phyloP scores from a whole-genome alignment of 2,113 vertebrate species.

The Gobiocypris rarus region DNA sequence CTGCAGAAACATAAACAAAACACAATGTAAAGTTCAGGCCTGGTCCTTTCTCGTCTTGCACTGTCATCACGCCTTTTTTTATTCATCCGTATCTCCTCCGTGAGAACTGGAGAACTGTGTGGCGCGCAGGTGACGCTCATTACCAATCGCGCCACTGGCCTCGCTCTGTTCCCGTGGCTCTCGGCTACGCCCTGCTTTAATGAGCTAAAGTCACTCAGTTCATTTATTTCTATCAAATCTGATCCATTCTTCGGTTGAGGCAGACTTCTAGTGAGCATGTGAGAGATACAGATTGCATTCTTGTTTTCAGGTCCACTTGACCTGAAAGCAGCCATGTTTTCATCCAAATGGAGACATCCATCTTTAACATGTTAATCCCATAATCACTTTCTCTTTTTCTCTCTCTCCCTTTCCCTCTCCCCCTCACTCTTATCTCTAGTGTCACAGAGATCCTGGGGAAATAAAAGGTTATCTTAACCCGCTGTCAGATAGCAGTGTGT shows the following conservation, averaged over 20 bases:
- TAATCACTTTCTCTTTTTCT: background rate
- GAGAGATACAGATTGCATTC: slow-evolving; percentile 32
- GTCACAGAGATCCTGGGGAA: slow-evolving; percentile 19
- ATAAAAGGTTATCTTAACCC: slow-evolving; percentile 59
- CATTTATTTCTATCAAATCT: background rate
- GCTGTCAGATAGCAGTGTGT: slow-evolving; percentile 52
- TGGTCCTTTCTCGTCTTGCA: no score
- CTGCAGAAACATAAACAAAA: no score
- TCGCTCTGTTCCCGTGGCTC: no score
- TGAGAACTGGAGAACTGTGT: no score
- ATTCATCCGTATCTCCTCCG: no score
- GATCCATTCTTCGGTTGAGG: background rate
- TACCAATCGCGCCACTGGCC: no score
- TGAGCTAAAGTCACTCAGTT: background rate
- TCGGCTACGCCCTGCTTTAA: background rate
- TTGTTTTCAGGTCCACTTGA: slow-evolving; percentile 46
- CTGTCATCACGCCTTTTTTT: background rate
- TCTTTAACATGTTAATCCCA: slow-evolving; percentile 31
- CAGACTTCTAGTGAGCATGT: background rate
- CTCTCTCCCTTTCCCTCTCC: background rate
- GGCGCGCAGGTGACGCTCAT: no score
- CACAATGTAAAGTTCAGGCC: no score
- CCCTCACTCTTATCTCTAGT: slow-evolving; percentile 46
- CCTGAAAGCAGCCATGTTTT: slow-evolving; percentile 46
- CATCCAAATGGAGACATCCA: slow-evolving; percentile 19